Percentiles rank a stretch among this genome's conserved stretches.
phyloP scores from a whole-genome alignment of 2,113 vertebrate genomes.

The Dasypus novemcinctus region DNA sequence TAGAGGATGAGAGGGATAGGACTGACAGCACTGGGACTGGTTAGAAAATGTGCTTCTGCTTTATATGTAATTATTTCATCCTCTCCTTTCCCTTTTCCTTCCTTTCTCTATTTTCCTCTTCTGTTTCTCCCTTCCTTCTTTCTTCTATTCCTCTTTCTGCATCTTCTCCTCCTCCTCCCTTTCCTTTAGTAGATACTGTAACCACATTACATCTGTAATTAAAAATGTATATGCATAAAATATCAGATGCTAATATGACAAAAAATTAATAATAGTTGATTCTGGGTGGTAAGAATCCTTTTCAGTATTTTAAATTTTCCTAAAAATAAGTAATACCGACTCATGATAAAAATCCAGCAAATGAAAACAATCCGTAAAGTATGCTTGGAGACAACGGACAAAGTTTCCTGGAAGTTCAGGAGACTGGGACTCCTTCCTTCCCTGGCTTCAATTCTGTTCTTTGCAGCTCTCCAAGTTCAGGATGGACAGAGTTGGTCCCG shows the following conservation, averaged over 20 bases:
- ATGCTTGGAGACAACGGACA: neutral
- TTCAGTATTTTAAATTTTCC: neutral
- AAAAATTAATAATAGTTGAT: neutral
- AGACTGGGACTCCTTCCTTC: too few species aligned
- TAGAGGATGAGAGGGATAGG: too few species aligned
- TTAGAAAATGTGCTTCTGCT: too few species aligned
- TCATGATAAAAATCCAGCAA: neutral
- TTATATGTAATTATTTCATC: neutral
- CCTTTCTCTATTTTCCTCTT: neutral
- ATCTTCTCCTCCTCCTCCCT: neutral
- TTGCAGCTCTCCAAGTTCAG: neutral
- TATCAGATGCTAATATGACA: neutral
- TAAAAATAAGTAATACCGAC: neutral
- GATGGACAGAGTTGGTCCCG: neutral
- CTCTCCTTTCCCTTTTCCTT: too few species aligned
- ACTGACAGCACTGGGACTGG: neutral
- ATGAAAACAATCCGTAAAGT: neutral
- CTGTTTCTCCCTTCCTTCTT: too few species aligned
- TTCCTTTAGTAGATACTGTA: neutral
- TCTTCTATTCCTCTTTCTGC: too few species aligned
- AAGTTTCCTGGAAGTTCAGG: neutral
- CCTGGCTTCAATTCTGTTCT: neutral
- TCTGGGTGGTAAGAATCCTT: neutral
- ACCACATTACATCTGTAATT: neutral
- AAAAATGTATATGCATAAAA: neutral